These are phyloP conservation scores for Silurus meridionalis DNA, from an alignment of 2,113 vertebrate genomes.

Conservation along the genomic window DNA sequence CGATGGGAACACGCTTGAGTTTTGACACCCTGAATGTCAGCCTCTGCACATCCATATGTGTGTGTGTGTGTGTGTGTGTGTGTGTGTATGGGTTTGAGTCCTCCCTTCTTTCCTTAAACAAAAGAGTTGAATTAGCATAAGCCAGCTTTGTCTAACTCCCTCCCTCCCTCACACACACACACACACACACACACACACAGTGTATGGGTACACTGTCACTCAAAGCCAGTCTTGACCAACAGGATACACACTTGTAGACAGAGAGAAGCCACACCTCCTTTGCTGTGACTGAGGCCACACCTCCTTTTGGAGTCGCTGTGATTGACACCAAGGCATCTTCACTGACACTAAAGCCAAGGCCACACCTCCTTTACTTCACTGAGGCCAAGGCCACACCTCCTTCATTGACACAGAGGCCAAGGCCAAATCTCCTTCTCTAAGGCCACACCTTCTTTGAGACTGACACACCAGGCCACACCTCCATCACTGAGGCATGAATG, in stretches of 20 bases:
- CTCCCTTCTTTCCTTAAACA: not conserved
- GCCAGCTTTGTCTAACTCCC: conserved; percentile 23
- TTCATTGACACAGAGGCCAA: too few species aligned
- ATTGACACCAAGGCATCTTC: not conserved
- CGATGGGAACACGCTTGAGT: conserved; percentile 44
- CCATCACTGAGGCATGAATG: not conserved
- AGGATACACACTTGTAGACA: not conserved
- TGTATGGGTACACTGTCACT: conserved; percentile 46
- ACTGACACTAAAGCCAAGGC: not conserved
- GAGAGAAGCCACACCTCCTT: too few species aligned
- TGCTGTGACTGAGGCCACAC: too few species aligned
- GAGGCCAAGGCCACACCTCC: not conserved
- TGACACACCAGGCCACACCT: not conserved
- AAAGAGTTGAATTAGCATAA: conserved; percentile 57
- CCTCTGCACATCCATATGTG: not conserved
- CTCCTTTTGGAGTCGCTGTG: too few species aligned
- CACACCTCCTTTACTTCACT: not conserved
- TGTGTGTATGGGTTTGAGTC: not conserved
- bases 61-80: not conserved
- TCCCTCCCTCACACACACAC: conserved; percentile 53
- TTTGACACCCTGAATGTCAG: not conserved
- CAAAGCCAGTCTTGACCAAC: conserved; percentile 60
- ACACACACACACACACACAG: conserved; percentile 54
- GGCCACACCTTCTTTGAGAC: not conserved
- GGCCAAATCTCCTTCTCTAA: not conserved